Base-by-base conservation (phyloP, 2,888 invertebrate genomes). In the Quadroppia sp. region DNA sequence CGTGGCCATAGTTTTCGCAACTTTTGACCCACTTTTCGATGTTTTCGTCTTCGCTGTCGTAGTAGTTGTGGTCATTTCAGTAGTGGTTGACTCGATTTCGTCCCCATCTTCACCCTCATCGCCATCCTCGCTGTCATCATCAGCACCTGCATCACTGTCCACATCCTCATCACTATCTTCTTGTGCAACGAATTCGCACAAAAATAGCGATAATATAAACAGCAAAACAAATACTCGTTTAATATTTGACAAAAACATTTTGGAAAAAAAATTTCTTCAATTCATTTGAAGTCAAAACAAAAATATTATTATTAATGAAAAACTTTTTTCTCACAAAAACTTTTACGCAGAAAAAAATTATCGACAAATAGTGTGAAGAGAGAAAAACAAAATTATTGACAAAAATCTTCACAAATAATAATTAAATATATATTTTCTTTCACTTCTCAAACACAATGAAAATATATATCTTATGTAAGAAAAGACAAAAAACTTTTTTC, bases 181-280 rank as follows among this genome's bases (percentile, higher is more conserved):
- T n/a, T 67, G 67, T 40, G 40, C 40, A n/a, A 4, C 23, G n/a
- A 40, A 36, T 67, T 42, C 42, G 11, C 11, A 2, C 20, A 42
- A 36, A 67, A 67, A 67, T 23, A 67, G 17, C n/a, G 61, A 32
- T 42, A 67, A 67, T 32, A 67, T 67, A 7, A 67, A 23, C 20
- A 42, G 3, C 2, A 67, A 67, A 67, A 42, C 20, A 7, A 67
- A 11, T n/a, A 67, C 11, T 23, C 67, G 40, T 67, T 67, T 67
- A 40, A 42, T 67, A 1, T 23, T 67, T 7, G 42, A 23, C n/a
- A 61, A 61, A 61, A 61, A 32, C 61, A 61, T 61, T 61, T n/a
- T 61, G 25, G 4, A 2, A 53, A 53, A 53, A 2, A 53, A 53
- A 9, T 53, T 4, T 53, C 36, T 36, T 36, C 36, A 4, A 36